phyloP scores from a whole-genome alignment of 2,113 vertebrate genomes.

The Chionodraco myersi region DNA sequence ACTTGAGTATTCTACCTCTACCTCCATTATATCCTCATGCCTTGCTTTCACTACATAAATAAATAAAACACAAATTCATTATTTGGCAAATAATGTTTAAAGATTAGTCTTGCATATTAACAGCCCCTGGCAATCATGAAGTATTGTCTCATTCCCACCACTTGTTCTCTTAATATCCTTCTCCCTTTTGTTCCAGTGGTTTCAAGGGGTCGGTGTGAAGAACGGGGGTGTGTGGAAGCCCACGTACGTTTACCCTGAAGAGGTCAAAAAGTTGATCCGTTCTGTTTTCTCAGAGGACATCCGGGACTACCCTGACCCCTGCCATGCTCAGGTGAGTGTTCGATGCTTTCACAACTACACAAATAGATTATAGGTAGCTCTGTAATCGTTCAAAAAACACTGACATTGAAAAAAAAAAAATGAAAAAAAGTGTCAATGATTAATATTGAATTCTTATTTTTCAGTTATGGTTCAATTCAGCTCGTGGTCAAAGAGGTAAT shows the following conservation, averaged over 20 bases:
- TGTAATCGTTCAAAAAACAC: no score
- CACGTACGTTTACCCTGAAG: slow-evolving; percentile 78
- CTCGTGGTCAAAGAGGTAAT: background rate
- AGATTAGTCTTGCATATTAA: background rate
- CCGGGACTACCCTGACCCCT: slow-evolving; percentile 73
- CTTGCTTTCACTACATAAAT: no score
- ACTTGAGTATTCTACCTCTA: background rate
- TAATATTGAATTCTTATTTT: no score
- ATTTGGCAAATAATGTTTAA: background rate
- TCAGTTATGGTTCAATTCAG: no score
- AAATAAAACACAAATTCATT: no score
- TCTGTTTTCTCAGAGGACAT: slow-evolving; percentile 70
- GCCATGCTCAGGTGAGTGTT: slow-evolving; percentile 62
- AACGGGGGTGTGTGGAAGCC: slow-evolving; percentile 28
- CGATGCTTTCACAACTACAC: background rate
- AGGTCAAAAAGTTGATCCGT: slow-evolving; percentile 75
- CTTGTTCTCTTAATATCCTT: background rate
- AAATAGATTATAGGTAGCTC: no score
- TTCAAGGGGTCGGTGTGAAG: slow-evolving; percentile 58
- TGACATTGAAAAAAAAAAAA: no score
- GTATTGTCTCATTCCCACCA: background rate
- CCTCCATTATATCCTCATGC: no score
- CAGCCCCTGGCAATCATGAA: background rate
- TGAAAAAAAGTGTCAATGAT: no score
- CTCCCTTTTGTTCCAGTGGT: slow-evolving; percentile 44